These are phyloP conservation scores for Amiota minor DNA, from an alignment of 2,888 invertebrate genomes.

Conservation along the genomic window DNA sequence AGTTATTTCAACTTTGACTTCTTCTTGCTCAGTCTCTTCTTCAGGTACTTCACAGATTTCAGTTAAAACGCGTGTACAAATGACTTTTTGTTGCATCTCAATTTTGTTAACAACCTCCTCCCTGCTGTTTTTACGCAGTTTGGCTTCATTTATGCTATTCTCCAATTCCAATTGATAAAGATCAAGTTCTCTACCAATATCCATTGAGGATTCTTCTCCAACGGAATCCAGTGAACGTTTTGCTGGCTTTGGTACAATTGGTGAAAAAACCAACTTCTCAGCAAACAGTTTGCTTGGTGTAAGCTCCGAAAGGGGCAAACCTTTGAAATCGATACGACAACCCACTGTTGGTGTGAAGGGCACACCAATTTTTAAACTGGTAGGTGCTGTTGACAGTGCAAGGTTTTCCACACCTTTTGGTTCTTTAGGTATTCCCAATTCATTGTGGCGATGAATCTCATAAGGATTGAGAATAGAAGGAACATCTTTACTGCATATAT, in stretches of 20 bases:
- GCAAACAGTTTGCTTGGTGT: slow-evolving; percentile 70
- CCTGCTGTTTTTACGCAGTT: slow-evolving; percentile 60
- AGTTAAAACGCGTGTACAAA: slow-evolving; percentile 52
- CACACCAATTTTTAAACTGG: slow-evolving; percentile 64
- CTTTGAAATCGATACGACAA: slow-evolving; percentile 71
- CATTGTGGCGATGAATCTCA: slow-evolving; percentile 65
- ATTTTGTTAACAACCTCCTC: slow-evolving; percentile 37
- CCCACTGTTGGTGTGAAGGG: slow-evolving; percentile 71
- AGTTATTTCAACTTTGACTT: slow-evolving; percentile 5
- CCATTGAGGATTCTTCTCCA: slow-evolving; percentile 70
- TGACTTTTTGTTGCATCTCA: slow-evolving; percentile 46
- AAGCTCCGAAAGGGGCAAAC: slow-evolving; percentile 60
- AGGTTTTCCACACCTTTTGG: slow-evolving; percentile 48
- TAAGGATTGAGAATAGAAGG: slow-evolving; percentile 69
- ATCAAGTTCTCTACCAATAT: slow-evolving; percentile 72
- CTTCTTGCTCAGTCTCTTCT: slow-evolving; percentile 26
- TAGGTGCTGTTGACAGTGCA: slow-evolving; percentile 49
- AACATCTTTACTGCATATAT: slow-evolving; percentile 66
- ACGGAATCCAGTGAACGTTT: slow-evolving; percentile 66
- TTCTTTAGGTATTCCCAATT: slow-evolving; percentile 3
- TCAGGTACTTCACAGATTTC: slow-evolving; percentile 57
- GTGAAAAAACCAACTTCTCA: slow-evolving; percentile 71
- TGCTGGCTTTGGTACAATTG: slow-evolving; percentile 46
- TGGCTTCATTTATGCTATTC: slow-evolving; percentile 74
- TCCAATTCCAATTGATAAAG: slow-evolving; percentile 73